phyloP scores from a whole-genome alignment of 2,888 invertebrate species.

The Chironomus tentans region DNA sequence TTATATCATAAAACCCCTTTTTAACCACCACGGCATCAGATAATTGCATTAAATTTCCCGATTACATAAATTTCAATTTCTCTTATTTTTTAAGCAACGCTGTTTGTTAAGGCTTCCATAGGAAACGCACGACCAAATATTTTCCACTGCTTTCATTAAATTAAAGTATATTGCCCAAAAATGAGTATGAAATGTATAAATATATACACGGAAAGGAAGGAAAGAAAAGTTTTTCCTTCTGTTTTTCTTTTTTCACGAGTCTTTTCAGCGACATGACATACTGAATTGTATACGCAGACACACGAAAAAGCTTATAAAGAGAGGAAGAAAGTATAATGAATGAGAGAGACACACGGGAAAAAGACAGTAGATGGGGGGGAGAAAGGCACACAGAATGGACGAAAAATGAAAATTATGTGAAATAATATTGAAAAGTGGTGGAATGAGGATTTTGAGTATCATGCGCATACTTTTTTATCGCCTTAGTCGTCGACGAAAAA shows the following conservation, averaged over 20 bases:
- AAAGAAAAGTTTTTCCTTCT: background rate
- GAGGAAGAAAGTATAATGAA: background rate
- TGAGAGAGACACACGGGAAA: background rate
- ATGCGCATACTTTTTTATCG: constrained; percentile 26
- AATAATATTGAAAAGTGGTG: background rate
- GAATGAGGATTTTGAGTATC: background rate
- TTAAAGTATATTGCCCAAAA: constrained; percentile 12
- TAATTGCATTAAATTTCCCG: constrained; percentile 19
- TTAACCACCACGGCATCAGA: background rate
- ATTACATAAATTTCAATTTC: constrained; percentile 24
- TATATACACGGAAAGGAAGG: too few species aligned
- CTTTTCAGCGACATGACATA: background rate
- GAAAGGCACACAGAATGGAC: background rate
- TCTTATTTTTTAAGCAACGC: background rate
- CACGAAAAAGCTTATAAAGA: background rate
- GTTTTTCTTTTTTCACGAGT: background rate
- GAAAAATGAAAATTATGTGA: background rate
- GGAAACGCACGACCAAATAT: constrained; percentile 7
- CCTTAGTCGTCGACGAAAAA: background rate
- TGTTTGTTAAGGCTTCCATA: background rate
- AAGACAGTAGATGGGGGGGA: background rate
- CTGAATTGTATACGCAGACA: background rate
- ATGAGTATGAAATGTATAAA: background rate
- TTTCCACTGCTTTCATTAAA: constrained; percentile 14
- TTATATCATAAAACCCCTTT: background rate